Conservation (phyloP, 2,113 vertebrate genomes). For the Pungitius pungitius region DNA sequence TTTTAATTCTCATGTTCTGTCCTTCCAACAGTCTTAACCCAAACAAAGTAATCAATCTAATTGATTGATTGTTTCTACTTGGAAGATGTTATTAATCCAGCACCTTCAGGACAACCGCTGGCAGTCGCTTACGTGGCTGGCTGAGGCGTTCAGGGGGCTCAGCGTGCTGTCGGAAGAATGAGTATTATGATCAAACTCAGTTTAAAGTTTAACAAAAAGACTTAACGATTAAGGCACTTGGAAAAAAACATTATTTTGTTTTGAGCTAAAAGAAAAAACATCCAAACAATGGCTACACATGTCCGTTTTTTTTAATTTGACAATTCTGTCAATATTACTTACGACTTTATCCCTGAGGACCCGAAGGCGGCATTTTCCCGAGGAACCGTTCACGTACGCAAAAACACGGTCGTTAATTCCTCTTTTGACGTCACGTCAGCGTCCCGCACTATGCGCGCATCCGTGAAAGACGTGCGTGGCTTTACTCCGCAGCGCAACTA, state of each 20-base stretch:
- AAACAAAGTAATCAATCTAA: neutral
- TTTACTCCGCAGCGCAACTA: neutral
- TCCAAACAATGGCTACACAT: rapidly evolving
- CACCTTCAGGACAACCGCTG: conserved; percentile 17
- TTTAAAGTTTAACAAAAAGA: neutral
- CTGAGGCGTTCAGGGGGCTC: conserved; percentile 19
- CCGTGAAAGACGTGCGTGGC: neutral
- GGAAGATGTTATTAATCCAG: neutral
- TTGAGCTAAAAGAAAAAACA: neutral
- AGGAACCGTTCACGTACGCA: neutral
- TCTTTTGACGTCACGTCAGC: neutral
- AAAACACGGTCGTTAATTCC: neutral
- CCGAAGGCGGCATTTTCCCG: conserved; percentile 15
- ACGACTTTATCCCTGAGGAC: neutral
- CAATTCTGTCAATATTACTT: rapidly evolving
- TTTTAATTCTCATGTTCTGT: neutral
- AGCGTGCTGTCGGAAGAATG: neutral
- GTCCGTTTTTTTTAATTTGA: too few species aligned
- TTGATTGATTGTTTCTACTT: neutral
- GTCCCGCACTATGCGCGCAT: conserved; percentile 31
- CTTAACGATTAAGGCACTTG: neutral
- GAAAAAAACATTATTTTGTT: rapidly evolving
- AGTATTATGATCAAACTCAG: rapidly evolving
- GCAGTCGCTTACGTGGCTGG: conserved; percentile 71
- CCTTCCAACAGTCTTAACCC: neutral